A percentile compares a stretch with the other conserved stretches of the same genome.
These are phyloP conservation scores for Engystomops pustulosus DNA, from an alignment of 2,113 vertebrate species.

Conservation along the genomic window DNA sequence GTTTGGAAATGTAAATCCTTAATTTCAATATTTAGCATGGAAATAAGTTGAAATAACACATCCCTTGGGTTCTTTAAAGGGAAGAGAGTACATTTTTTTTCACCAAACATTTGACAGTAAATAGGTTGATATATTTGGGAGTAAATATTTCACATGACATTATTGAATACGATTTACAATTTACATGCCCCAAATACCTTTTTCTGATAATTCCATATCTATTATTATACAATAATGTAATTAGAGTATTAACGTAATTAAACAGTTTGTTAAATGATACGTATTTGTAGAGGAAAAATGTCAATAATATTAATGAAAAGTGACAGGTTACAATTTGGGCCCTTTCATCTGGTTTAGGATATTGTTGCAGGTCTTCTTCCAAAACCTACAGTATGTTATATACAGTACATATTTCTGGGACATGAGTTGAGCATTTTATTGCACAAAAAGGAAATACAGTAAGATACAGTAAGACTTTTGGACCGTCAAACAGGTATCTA, in stretches of 20 bases:
- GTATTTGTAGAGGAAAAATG: too few relatives aligned
- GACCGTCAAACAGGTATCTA: too few relatives aligned
- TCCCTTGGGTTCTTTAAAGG: neutral
- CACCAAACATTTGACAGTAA: conserved; percentile 13
- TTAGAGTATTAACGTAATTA: neutral
- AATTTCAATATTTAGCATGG: conserved; percentile 35
- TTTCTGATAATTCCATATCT: neutral
- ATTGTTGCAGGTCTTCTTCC: too few relatives aligned
- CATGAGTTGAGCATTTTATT: too few relatives aligned
- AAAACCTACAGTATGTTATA: too few relatives aligned
- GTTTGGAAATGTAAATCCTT: conserved; percentile 30
- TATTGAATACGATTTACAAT: neutral
- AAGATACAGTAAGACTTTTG: too few relatives aligned
- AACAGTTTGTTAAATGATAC: too few relatives aligned
- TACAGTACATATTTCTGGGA: too few relatives aligned
- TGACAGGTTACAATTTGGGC: too few relatives aligned
- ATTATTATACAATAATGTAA: neutral
- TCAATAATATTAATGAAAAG: too few relatives aligned
- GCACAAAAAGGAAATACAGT: too few relatives aligned
- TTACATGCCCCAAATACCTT: neutral
- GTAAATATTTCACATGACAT: neutral
- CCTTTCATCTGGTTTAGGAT: too few relatives aligned
- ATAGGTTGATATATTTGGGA: neutral
- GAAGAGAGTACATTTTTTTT: conserved; percentile 16
- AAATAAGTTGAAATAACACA: neutral